Conservation (phyloP, 2,113 vertebrate genomes). For the Anarrhichthys ocellatus region DNA sequence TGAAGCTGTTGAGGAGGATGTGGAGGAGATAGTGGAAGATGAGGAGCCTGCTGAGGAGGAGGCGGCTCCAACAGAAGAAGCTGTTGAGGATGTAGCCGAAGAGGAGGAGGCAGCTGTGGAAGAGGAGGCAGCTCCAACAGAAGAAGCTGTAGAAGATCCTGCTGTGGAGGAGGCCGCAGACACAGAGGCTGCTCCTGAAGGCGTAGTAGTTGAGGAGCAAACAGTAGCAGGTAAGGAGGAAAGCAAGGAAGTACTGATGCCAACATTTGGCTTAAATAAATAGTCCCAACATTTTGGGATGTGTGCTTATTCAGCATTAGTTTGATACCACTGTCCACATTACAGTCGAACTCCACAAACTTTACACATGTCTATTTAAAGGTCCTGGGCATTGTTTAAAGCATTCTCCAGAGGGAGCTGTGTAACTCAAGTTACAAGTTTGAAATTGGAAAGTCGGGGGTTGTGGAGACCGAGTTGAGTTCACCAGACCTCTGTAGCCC, state of each 20-base stretch:
- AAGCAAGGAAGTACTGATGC: not conserved
- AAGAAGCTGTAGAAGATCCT: slow-evolving; percentile 31
- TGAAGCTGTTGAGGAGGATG: slow-evolving; percentile 26
- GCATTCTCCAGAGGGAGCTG: not conserved
- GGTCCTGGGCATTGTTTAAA: not conserved
- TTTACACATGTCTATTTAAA: not conserved
- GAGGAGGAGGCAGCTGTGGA: slow-evolving; percentile 14
- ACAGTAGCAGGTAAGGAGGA: slow-evolving; percentile 40
- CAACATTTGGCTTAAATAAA: too few relatives aligned
- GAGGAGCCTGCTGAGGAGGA: slow-evolving; percentile 29
- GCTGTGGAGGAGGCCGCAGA: not conserved
- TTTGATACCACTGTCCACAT: too few relatives aligned
- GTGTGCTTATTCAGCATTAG: not conserved
- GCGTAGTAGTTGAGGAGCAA: slow-evolving; percentile 21
- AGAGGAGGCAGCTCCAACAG: slow-evolving; percentile 42
- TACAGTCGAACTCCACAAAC: not conserved
- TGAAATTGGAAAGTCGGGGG: too few relatives aligned
- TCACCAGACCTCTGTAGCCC: not conserved
- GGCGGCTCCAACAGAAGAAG: not conserved
- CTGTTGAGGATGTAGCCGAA: slow-evolving; percentile 1
- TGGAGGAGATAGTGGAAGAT: not conserved
- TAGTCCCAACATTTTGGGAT: not conserved
- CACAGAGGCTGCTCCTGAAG: slow-evolving; percentile 12
- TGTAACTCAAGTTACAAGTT: not conserved
- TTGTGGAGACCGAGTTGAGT: not conserved